Evolutionary conservation across 53 echinoderm and acorn worm species (phyloP), one percentile per base, ranked within the genome.

Genomic region (Echinometra lucunter): DNA sequence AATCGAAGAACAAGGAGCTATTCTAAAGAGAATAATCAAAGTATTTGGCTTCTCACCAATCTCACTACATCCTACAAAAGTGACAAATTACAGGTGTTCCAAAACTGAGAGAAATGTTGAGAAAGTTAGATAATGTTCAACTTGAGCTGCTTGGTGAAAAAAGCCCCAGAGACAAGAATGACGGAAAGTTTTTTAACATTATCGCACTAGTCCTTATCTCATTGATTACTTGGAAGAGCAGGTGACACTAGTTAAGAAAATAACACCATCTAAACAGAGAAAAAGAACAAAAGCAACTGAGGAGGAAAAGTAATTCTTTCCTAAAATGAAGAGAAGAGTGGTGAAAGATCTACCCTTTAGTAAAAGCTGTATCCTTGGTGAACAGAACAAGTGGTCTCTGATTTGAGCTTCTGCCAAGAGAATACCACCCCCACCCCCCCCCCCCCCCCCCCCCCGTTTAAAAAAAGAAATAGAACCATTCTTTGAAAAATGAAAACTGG

Each of bases 71-170:
- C 85, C 45, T n/a, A 28, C n/a, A 45, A 85, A 85, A 45, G 35
- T 91, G 91, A 91, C 69, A 91, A 92, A 75, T 55, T 92, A 30
- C 92, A 92, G 92, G 92, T 75, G 92, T 2, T 16, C 0, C 45
- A 92, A 75, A 70, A 78, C 30, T 75, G 92, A 92, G 75, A 92
- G 92, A 78, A 92, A 92, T 56, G n/a, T n/a, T n/a, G n/a, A n/a
- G n/a, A n/a, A n/a, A n/a, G 92, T 92, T 69, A 66, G 91, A 67
- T 45, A 66, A 91, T 85, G 45, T 91, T 69, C 72, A 42, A 89
- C 85, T 28, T 47, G 28, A 30, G 85, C 23, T 17, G 28, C 49
- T 47, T 85, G n/a, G n/a, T 30, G 80, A 47, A 10, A 1, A 47
- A 49, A 23, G 44, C n/a, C 13, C 83, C 60, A 9, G 87, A 45